phyloP scores from a whole-genome alignment of 2,797 vertebrate species.

The Sebastes steindachneri region DNA sequence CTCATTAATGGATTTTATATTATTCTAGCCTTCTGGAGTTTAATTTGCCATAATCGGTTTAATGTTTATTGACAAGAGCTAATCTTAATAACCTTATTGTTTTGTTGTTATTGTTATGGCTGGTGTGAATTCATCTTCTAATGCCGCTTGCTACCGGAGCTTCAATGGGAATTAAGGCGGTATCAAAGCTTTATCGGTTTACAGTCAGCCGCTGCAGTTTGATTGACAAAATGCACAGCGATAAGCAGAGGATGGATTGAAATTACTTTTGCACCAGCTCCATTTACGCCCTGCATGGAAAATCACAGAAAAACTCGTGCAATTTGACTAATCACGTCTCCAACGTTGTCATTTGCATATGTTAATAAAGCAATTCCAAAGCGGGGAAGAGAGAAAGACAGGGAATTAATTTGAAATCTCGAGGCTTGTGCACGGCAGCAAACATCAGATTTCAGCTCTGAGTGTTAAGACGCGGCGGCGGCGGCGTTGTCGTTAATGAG shows the following conservation, averaged over 20 bases:
- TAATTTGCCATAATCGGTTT: conserved; percentile 60
- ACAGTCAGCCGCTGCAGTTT: conserved; percentile 47
- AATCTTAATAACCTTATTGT: conserved; percentile 55
- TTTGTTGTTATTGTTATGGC: conserved; percentile 40
- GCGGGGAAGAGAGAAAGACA: conserved; percentile 34
- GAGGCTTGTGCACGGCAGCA: conserved; percentile 1
- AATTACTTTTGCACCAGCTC: conserved; percentile 61
- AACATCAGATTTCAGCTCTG: not conserved
- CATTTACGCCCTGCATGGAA: conserved; percentile 63
- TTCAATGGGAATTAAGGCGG: conserved; percentile 33
- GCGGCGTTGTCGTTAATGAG: conserved; percentile 23
- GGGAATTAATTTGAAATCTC: conserved; percentile 50
- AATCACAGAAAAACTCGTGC: conserved; percentile 66
- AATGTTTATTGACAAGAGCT: conserved; percentile 44
- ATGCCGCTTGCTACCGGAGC: conserved; percentile 14
- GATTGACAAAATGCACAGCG: conserved; percentile 68
- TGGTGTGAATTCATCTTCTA: conserved; percentile 31
- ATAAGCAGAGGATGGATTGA: conserved; percentile 60
- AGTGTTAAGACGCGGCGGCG: not conserved
- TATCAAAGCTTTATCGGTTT: conserved; percentile 55
- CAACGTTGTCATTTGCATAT: conserved; percentile 82
- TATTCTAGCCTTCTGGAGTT: conserved; percentile 17
- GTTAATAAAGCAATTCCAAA: conserved; percentile 77
- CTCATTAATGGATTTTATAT: conserved; percentile 22
- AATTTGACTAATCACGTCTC: conserved; percentile 79